Evolutionary conservation across 2,888 invertebrate species (phyloP), one percentile per base, ranked within the genome.

Genomic region (Cataglyphis cursor): DNA sequence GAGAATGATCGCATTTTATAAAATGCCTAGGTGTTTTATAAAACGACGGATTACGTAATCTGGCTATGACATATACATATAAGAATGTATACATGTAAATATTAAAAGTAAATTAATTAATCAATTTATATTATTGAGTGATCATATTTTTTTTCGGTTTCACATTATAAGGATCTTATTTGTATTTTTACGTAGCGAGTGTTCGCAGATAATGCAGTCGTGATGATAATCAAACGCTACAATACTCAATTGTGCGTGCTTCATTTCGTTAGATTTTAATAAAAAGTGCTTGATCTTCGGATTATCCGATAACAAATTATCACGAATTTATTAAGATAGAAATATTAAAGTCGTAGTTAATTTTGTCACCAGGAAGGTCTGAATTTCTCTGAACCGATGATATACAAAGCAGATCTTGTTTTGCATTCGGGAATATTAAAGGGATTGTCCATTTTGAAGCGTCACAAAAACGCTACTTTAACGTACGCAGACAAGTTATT

Each of bases 361-460:
- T 70, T 21, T 59, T 59, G 31, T 51, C n/a, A 5, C 35, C 5
- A 76, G 76, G 5, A 18, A 35, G 10, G 15, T 59, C 18, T 21
- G 5, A 31, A 61, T 0, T 1, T 59, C 0, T 1, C 21, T 6
- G 15, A 74, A 35, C 35, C 74, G 35, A 65, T 38, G 38, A 12
- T 54, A 38, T 59, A 70, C 31, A 78, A 44, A 70, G 59, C 18
- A 21, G 8, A 78, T 0, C 31, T 72, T 10, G n/a, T n/a, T 9
- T 65, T 87, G 9, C n/a, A 64, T 3, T 83, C 66, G 3, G 73
- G 80, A 21, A 35, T 15, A 28, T 5, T 86, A 48, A 28, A 66
- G n/a, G 6, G 65, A 31, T 61, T 86, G 21, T 84, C 74, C n/a
- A 4, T 18, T 18, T 38, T 86, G 8, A n/a, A 70, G 12, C 68